phyloP scores from a whole-genome alignment of 2,797 vertebrate genomes.

The Hydrophis major region DNA sequence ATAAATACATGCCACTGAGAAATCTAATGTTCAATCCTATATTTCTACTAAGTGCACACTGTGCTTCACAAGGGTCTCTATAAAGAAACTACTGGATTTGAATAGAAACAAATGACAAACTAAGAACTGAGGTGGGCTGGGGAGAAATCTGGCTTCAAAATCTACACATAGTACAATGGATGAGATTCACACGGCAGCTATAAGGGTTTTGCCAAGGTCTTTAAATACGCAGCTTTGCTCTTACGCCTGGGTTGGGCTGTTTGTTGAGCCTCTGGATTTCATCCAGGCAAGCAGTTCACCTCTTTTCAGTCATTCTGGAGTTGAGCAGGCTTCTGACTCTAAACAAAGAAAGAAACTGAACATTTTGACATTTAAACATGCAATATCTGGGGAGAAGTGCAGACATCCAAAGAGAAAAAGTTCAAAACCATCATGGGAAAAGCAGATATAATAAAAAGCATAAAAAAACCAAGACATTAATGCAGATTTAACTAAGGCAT shows the following conservation, averaged over 20 bases:
- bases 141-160: constrained; percentile 46
- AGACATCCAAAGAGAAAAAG: constrained; percentile 19
- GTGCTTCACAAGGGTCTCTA: background rate
- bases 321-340: background rate
- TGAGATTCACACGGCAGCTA: background rate
- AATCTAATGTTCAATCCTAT: background rate
- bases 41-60: constrained; percentile 44
- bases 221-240: background rate
- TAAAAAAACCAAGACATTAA: constrained; percentile 34
- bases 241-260: background rate
- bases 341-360: background rate
- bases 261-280: background rate
- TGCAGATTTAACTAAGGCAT: background rate
- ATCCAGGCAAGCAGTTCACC: background rate
- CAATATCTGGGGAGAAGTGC: background rate
- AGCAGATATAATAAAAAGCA: constrained; percentile 17
- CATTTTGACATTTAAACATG: constrained; percentile 23
- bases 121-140: constrained; percentile 11
- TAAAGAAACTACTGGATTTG: constrained; percentile 36
- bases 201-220: background rate
- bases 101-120: constrained; percentile 24
- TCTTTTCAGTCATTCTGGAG: background rate
- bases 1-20: constrained; percentile 13
- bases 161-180: constrained; percentile 35
- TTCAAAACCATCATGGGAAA: constrained; percentile 28